phyloP scores from a whole-genome alignment of 2,888 invertebrate species.

The Brenthis ino region DNA sequence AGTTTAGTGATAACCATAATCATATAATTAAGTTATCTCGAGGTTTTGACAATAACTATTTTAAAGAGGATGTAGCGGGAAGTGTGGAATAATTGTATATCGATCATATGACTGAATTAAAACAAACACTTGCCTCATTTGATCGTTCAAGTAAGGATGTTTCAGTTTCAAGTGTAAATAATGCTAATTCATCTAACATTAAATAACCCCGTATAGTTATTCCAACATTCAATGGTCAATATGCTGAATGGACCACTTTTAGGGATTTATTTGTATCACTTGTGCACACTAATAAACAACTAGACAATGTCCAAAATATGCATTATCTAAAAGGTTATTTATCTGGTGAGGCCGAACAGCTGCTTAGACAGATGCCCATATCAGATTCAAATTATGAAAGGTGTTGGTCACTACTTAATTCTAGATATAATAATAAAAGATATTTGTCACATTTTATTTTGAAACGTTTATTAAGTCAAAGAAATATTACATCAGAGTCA shows the following conservation, averaged over 20 bases:
- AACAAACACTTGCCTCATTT: too few relatives aligned
- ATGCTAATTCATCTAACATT: constrained; percentile 8
- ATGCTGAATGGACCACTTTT: constrained; percentile 10
- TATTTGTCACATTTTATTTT: too few relatives aligned
- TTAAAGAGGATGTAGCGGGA: too few relatives aligned
- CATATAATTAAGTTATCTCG: too few relatives aligned
- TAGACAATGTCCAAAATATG: constrained; percentile 23
- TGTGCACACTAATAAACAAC: too few relatives aligned
- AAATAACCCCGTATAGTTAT: constrained; percentile 17
- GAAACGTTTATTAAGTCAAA: too few relatives aligned
- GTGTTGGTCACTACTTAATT: constrained; percentile 37
- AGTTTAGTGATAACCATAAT: too few relatives aligned
- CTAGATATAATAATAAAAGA: constrained; percentile 39
- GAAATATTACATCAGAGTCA: too few relatives aligned
- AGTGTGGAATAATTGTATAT: too few relatives aligned
- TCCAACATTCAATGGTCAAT: constrained; percentile 34
- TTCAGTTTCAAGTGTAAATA: constrained; percentile 6
- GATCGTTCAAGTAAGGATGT: too few relatives aligned
- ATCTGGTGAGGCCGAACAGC: constrained; percentile 43
- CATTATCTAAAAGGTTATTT: constrained; percentile 26
- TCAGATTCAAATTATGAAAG: constrained; percentile 36
- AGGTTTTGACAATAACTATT: too few relatives aligned
- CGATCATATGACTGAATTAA: too few relatives aligned
- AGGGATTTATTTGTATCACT: neutral
- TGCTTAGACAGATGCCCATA: constrained; percentile 35